These are phyloP conservation scores for Hedychridium roseum DNA, from an alignment of 2,888 invertebrate species.

Conservation along the genomic window DNA sequence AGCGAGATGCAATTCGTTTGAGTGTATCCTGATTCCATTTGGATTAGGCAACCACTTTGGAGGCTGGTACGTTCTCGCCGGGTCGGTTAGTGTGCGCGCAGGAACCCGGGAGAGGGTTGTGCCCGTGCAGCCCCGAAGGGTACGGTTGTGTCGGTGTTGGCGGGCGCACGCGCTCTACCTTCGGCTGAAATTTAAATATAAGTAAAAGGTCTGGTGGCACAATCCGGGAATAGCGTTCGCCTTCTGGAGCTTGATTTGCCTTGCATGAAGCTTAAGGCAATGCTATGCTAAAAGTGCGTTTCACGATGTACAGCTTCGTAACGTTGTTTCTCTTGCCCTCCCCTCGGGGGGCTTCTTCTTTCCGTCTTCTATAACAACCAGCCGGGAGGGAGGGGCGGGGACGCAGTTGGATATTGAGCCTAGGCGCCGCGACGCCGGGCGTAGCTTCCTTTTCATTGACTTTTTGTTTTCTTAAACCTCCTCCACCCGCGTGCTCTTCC, in stretches of 20 bases:
- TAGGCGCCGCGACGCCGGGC: slow-evolving; percentile 41
- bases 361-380: slow-evolving; percentile 12
- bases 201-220: slow-evolving; percentile 57
- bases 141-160: slow-evolving; percentile 8
- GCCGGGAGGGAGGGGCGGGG: slow-evolving; percentile 19
- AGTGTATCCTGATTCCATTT: slow-evolving; percentile 62
- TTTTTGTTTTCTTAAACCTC: slow-evolving; percentile 31
- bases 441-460: slow-evolving; percentile 28
- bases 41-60: slow-evolving; percentile 44
- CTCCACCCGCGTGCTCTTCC: slow-evolving; percentile 4
- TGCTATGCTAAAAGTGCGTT: slow-evolving; percentile 44
- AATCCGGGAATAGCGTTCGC: slow-evolving; percentile 53
- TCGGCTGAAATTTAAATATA: slow-evolving; percentile 60
- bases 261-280: slow-evolving; percentile 60
- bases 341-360: slow-evolving; percentile 9
- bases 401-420: slow-evolving; percentile 20
- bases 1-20: slow-evolving; percentile 60
- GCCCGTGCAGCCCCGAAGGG: background rate
- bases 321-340: slow-evolving; percentile 6
- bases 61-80: too few species aligned
- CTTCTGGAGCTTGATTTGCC: slow-evolving; percentile 60
- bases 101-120: too few species aligned
- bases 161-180: slow-evolving; percentile 42
- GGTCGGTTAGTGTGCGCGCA: too few species aligned
- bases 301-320: slow-evolving; percentile 32